Evolutionary conservation across 2,113 vertebrate genomes (phyloP).

Genomic region (Noturus placidus): DNA sequence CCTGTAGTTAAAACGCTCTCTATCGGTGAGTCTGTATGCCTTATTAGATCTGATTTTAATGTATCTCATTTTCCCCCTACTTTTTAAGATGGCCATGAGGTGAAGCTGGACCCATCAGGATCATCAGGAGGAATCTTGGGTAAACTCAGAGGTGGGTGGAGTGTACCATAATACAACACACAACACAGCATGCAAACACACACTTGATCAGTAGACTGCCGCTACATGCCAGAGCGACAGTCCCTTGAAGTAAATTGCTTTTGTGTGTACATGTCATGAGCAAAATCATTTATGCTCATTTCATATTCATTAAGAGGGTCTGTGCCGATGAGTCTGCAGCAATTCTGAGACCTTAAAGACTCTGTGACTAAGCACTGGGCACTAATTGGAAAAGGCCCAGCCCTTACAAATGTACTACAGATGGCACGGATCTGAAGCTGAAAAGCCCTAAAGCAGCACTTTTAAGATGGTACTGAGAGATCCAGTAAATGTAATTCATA

Average conservation of each 20-base stretch:
- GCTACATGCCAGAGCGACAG: neutral
- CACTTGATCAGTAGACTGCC: neutral
- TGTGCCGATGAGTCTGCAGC: constrained; percentile 1
- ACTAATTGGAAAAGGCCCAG: constrained; percentile 10
- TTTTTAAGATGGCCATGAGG: constrained; percentile 77
- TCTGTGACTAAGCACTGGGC: constrained; percentile 8
- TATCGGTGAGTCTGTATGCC: neutral
- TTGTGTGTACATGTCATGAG: neutral
- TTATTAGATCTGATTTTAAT: neutral
- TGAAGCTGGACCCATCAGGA: constrained; percentile 79
- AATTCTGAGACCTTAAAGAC: constrained; percentile 16
- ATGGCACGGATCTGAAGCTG: constrained; percentile 13
- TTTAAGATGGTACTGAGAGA: constrained; percentile 30
- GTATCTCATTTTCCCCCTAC: neutral
- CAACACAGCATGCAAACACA: neutral
- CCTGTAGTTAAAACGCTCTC: neutral
- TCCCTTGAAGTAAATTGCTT: neutral
- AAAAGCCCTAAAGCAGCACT: constrained; percentile 20
- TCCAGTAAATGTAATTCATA: constrained; percentile 39
- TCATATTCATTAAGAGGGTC: neutral
- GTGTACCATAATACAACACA: too few species aligned
- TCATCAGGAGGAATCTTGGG: constrained; percentile 85
- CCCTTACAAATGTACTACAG: constrained; percentile 11
- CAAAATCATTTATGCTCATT: neutral
- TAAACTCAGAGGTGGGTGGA: constrained; percentile 83